Evolutionary conservation across 92 coral and sea anemone genomes (phyloP), one percentile per base, ranked within the genome.

Genomic region (Bergia sp.): DNA sequence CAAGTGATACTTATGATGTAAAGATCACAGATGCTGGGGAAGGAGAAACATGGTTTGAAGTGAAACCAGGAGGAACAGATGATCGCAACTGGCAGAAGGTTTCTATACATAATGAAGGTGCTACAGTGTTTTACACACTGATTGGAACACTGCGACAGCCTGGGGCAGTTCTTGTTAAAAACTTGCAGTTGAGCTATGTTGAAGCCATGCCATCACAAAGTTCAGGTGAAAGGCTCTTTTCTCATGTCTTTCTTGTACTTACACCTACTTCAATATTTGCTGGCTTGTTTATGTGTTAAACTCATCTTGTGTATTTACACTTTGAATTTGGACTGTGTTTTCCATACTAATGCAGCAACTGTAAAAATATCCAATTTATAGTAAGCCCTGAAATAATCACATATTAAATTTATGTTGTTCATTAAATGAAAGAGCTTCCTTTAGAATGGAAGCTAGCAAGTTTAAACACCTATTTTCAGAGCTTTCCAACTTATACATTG

Each of bases 141-240:
- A 18, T 83, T 21, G 87, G 87, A 15, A 83, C 65, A 47, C 3
- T 47, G 64, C 87, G 29, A 69, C 87, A 83, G 87, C 23, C 65
- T 8, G 87, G 78, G 4, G 40, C 78, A 67, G 87, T 83, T 45
- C 78, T 83, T 83, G 78, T 83, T 13, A 83, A 83, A 36, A 69
- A 83, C 10, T 36, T 83, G 65, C 64, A 69, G 42, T 44, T 83
- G 87, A 69, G 77, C 40, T 67, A 10, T 83, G 77, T 69, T 11
- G 87, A 83, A 69, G 76, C 65, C 0, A 29, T 69, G 44, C 77
- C 87, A 23, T 15, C 49, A 40, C 36, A 37, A 37, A 49, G 66
- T 83, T 43, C 39, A 83, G 76, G 77, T 45, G 69, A 78, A 23
- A 44, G 38, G 65, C 73, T 67, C 20, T 8, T 11, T 5, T n/a